Evolutionary conservation across 2,888 invertebrate genomes (phyloP).

Genomic region (Melinopterus prodromus): DNA sequence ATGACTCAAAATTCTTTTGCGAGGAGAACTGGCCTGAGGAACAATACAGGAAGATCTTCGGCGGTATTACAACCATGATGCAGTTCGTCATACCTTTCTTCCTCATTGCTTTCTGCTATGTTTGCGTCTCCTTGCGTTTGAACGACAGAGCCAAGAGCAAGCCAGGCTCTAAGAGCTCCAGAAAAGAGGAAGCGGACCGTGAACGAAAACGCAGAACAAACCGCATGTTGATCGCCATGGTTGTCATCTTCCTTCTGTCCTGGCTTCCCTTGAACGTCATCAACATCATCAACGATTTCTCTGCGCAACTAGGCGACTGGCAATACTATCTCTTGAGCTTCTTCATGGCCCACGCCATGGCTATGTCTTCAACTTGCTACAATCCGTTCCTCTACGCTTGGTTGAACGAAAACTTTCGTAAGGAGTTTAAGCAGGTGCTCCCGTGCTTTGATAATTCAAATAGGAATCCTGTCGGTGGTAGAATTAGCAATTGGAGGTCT

Average conservation of each 20-base stretch:
- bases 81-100: slow-evolving; percentile 96
- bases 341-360: slow-evolving; percentile 86
- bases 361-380: slow-evolving; percentile 94
- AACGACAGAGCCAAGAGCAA: slow-evolving; percentile 84
- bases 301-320: slow-evolving; percentile 76
- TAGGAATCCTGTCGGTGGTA: slow-evolving; percentile 46
- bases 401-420: slow-evolving; percentile 94
- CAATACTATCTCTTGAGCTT: slow-evolving; percentile 88
- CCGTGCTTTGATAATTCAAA: slow-evolving; percentile 67
- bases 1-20: slow-evolving; percentile 67
- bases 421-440: slow-evolving; percentile 83
- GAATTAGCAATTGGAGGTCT: slow-evolving; percentile 68
- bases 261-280: slow-evolving; percentile 94
- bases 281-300: slow-evolving; percentile 86
- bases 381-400: slow-evolving; percentile 95
- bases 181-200: slow-evolving; percentile 89
- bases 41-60: slow-evolving; percentile 80
- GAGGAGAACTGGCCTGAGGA: slow-evolving; percentile 93
- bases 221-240: slow-evolving; percentile 98
- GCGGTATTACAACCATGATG: slow-evolving; percentile 84
- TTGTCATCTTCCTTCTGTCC: slow-evolving; percentile 93
- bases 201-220: slow-evolving; percentile 92
- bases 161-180: slow-evolving; percentile 84
- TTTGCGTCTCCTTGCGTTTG: slow-evolving; percentile 88
- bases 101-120: slow-evolving; percentile 94